Evolutionary conservation across 2,888 invertebrate species (phyloP), one percentile per base, ranked within the genome.

Genomic region (Drosophila maculinotata): DNA sequence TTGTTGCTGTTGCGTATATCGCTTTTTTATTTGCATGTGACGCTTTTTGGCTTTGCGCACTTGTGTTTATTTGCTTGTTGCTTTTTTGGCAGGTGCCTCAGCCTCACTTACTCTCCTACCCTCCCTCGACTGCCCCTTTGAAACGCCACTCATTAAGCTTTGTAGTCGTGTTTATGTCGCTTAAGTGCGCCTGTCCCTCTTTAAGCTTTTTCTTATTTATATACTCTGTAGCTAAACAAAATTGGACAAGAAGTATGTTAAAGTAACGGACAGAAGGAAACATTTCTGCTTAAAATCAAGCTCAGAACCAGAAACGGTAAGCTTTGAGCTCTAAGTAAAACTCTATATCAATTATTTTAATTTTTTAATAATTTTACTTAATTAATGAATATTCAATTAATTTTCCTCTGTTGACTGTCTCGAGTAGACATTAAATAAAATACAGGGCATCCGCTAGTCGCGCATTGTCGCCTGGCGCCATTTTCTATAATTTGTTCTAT

Each of bases 51-150:
- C 51, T 70, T 59, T 66, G 54, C 56, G 45, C 45, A 57, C 30
- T 69, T 65, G 45, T 42, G 54, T 70, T 65, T 70, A 56, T 77
- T 74, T 65, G 76, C 69, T 78, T 76, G 73, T 78, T 81, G 79
- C 76, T 73, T 73, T 69, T 76, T 64, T 70, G 65, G 62, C 65
- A 69, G 79, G 72, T 78, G 57, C 31, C 33, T 39, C 38, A 39
- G 35, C 36, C 44, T 14, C n/a, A 10, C 51, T n/a, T 33, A n/a
- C 14, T 6, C 30, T 2, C 1, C 26, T 10, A 12, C 12, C 7
- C n/a, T 30, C 28, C 5, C 7, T 38, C 25, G 1, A 39, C 20
- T 31, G 10, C 14, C 14, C 45, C 9, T 23, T 38, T 30, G 12
- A 31, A 44, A 64, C 69, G 35, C 47, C 33, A 41, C 62, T 70